Conservation (phyloP, 2,113 vertebrate species). For the Oceanodroma tethys region DNA sequence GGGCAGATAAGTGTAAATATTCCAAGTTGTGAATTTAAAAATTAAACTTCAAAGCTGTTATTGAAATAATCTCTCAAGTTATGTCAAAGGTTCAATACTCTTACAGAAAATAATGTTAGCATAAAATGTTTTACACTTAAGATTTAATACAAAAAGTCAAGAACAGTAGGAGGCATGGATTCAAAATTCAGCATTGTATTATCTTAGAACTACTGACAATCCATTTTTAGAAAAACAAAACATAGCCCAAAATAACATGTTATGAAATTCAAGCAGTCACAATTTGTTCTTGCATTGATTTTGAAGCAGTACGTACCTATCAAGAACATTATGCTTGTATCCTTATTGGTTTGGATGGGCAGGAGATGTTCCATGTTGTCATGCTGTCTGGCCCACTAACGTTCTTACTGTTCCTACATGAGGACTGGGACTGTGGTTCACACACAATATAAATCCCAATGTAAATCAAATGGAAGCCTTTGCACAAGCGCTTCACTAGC, state of each 20-base stretch:
- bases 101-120: not conserved
- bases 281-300: not conserved
- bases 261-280: not conserved
- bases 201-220: not conserved
- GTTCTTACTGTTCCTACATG: not conserved
- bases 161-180: not conserved
- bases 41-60: not conserved
- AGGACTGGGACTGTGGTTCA: not conserved
- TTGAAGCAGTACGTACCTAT: not conserved
- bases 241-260: not conserved
- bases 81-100: not conserved
- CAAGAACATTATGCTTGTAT: not conserved
- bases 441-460: not conserved
- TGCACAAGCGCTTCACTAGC: not conserved
- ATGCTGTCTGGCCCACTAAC: not conserved
- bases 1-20: not conserved
- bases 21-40: not conserved
- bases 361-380: not conserved
- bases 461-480: not conserved
- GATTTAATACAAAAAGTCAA: not conserved
- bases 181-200: not conserved
- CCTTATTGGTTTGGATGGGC: not conserved
- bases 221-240: not conserved
- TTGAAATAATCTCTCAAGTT: not conserved
- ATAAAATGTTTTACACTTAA: not conserved